phyloP scores from a whole-genome alignment of 2,797 vertebrate species.

The Sorex maritimensis region DNA sequence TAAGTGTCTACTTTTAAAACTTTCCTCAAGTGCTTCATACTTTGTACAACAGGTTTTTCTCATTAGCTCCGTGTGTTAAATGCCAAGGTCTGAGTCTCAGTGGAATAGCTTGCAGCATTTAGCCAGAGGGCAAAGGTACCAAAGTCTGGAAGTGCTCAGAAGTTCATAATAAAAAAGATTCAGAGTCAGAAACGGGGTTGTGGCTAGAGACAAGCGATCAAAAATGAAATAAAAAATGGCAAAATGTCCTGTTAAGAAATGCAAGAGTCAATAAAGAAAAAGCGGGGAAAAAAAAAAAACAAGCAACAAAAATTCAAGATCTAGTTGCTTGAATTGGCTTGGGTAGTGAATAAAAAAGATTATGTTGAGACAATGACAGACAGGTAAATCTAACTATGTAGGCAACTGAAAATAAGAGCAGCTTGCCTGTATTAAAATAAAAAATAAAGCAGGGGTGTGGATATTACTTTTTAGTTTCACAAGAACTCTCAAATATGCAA shows the following conservation, averaged over 20 bases:
- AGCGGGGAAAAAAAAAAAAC: background rate
- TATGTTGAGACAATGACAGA: background rate
- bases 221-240: background rate
- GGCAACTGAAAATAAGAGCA: background rate
- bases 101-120: conserved; percentile 40
- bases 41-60: conserved; percentile 68
- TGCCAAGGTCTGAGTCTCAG: conserved; percentile 56
- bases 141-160: conserved; percentile 65
- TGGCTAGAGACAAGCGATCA: background rate
- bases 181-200: background rate
- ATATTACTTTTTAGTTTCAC: conserved; percentile 55
- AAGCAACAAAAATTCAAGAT: background rate
- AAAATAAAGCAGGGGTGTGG: background rate
- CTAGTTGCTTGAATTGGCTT: background rate
- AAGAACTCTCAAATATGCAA: conserved; percentile 4
- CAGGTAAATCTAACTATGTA: background rate
- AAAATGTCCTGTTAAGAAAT: conserved; percentile 22
- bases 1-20: conserved; percentile 39
- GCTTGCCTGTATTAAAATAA: background rate
- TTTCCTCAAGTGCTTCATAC: background rate
- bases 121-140: conserved; percentile 61
- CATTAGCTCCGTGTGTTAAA: conserved; percentile 66
- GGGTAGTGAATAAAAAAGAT: background rate
- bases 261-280: conserved; percentile 14
- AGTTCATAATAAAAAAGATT: conserved; percentile 46